Conservation (phyloP, 2,797 vertebrate genomes). For the Oreochromis grahami region DNA sequence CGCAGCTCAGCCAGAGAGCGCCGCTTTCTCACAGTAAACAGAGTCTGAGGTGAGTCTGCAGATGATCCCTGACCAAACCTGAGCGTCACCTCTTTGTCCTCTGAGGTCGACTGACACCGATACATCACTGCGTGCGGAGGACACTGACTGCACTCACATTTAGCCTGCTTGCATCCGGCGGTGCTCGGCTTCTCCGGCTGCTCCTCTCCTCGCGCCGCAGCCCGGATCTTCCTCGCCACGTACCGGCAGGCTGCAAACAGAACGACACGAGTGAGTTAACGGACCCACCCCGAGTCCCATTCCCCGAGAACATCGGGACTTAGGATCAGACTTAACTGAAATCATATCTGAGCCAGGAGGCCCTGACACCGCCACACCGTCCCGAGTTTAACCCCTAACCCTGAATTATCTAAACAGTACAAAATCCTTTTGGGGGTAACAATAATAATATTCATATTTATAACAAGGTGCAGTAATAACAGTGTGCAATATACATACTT, state of each 20-base stretch:
- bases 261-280: neutral
- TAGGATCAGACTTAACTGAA: neutral
- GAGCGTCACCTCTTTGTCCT: neutral
- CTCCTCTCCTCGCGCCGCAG: neutral
- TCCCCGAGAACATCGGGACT: neutral
- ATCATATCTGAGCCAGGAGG: neutral
- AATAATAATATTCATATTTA: neutral
- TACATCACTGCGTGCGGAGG: neutral
- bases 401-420: neutral
- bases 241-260: slow-evolving; percentile 16
- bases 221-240: slow-evolving; percentile 13
- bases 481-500: accelerated
- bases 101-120: neutral
- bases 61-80: neutral
- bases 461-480: neutral
- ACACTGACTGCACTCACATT: neutral
- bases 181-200: neutral
- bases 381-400: neutral
- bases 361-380: neutral
- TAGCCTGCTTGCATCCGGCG: neutral
- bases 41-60: neutral
- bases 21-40: neutral
- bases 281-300: neutral
- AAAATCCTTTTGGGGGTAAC: neutral
- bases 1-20: neutral